Evolutionary conservation across 2,797 vertebrate genomes (phyloP).

Genomic region (Argya squamiceps): DNA sequence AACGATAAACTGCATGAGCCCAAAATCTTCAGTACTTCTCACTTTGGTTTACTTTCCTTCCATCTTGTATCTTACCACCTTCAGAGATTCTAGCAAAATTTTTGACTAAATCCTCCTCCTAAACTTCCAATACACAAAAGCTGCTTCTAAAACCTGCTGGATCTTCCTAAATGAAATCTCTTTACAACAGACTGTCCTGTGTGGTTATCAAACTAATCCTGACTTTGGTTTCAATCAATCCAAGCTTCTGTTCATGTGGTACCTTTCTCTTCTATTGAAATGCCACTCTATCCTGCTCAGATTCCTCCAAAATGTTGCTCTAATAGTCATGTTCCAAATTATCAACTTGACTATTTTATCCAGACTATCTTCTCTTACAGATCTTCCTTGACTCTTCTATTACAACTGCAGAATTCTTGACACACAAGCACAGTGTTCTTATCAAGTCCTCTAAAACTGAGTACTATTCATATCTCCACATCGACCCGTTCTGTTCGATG

Average conservation of each 20-base stretch:
- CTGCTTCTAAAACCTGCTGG: not conserved
- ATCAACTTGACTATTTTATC: not conserved
- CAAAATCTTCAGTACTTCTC: not conserved
- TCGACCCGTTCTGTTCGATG: not conserved
- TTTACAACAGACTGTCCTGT: not conserved
- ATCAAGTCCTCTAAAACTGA: not conserved
- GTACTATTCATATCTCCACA: not conserved
- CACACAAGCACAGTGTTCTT: not conserved
- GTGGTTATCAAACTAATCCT: not conserved
- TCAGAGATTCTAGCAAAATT: not conserved
- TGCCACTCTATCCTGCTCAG: not conserved
- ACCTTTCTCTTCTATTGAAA: not conserved
- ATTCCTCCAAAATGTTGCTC: not conserved
- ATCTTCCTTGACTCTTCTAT: not conserved
- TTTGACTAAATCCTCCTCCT: not conserved
- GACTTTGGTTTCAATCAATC: not conserved
- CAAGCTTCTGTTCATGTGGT: not conserved
- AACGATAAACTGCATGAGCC: not conserved
- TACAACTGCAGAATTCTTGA: not conserved
- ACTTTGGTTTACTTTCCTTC: not conserved
- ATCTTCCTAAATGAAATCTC: not conserved
- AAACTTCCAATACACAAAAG: not conserved
- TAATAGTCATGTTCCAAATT: not conserved
- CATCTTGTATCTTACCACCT: not conserved
- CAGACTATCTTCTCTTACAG: not conserved